A percentile compares a stretch with the other conserved stretches of the same genome.
phyloP scores from a whole-genome alignment of 2,113 vertebrate species.

The Tachuris rubrigastra region DNA sequence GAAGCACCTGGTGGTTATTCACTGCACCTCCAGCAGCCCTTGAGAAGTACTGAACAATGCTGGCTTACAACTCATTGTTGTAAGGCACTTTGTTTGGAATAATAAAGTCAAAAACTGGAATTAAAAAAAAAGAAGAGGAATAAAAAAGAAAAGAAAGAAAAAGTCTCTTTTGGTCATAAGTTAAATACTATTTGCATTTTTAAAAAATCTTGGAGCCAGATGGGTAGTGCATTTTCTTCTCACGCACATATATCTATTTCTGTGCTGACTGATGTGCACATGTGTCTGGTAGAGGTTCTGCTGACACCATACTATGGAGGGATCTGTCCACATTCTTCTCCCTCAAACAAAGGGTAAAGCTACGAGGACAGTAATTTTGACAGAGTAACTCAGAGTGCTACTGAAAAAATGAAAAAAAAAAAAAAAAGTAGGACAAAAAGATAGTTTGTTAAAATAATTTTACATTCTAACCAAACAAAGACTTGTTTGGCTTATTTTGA shows the following conservation, averaged over 20 bases:
- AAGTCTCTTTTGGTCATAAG: background rate
- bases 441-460: background rate
- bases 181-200: background rate
- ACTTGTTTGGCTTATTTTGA: background rate
- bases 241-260: background rate
- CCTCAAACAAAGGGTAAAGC: background rate
- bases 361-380: background rate
- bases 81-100: background rate
- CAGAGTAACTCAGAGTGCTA: background rate
- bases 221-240: background rate
- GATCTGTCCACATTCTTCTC: background rate
- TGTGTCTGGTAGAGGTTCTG: background rate
- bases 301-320: background rate
- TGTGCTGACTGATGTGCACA: background rate
- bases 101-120: background rate
- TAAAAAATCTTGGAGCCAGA: background rate
- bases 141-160: background rate
- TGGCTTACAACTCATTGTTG: background rate
- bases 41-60: background rate
- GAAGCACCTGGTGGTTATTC: background rate
- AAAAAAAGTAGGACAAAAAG: background rate
- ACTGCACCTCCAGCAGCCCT: background rate
- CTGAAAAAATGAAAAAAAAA: background rate
- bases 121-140: accelerated
- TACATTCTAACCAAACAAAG: background rate